Conservation (phyloP, 2,797 vertebrate species). For the Bufotes viridis region DNA sequence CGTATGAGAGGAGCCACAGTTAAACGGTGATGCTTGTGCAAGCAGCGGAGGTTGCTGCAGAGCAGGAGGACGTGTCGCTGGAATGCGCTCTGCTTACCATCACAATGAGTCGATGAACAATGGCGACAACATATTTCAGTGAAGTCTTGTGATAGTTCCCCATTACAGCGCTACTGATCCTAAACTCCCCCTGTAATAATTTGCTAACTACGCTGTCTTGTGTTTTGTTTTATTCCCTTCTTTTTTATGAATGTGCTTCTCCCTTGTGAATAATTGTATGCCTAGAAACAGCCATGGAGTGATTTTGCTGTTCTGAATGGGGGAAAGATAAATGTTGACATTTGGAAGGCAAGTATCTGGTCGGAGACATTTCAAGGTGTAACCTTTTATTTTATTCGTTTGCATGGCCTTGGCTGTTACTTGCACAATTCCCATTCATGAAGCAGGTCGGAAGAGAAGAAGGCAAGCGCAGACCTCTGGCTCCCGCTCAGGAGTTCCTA, state of each 20-base stretch:
- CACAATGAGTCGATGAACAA: background rate
- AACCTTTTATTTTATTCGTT: slow-evolving; percentile 65
- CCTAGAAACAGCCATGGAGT: slow-evolving; percentile 98
- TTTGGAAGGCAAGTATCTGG: slow-evolving; percentile 87
- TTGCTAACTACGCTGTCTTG: slow-evolving; percentile 87
- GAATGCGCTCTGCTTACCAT: background rate
- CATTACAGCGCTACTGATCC: slow-evolving; percentile 72
- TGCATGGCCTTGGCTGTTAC: slow-evolving; percentile 80
- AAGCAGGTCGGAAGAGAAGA: slow-evolving; percentile 67
- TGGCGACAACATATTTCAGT: background rate
- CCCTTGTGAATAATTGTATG: slow-evolving; percentile 84
- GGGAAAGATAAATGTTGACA: slow-evolving; percentile 99
- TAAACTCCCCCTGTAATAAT: slow-evolving; percentile 78
- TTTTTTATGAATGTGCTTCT: slow-evolving; percentile 76
- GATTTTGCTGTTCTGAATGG: slow-evolving; percentile 94
- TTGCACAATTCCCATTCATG: slow-evolving; percentile 70
- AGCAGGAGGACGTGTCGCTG: background rate
- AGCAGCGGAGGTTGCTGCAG: background rate
- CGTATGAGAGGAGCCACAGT: background rate
- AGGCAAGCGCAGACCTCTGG: slow-evolving; percentile 66
- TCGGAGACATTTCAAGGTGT: slow-evolving; percentile 71
- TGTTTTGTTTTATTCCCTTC: slow-evolving; percentile 68
- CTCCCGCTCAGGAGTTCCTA: background rate
- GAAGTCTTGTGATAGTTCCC: slow-evolving; percentile 21
- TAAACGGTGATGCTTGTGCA: background rate